Percentiles rank a stretch among this genome's conserved stretches.
Evolutionary conservation across 2,888 invertebrate genomes (phyloP).

Genomic region (Lamproptera curius): DNA sequence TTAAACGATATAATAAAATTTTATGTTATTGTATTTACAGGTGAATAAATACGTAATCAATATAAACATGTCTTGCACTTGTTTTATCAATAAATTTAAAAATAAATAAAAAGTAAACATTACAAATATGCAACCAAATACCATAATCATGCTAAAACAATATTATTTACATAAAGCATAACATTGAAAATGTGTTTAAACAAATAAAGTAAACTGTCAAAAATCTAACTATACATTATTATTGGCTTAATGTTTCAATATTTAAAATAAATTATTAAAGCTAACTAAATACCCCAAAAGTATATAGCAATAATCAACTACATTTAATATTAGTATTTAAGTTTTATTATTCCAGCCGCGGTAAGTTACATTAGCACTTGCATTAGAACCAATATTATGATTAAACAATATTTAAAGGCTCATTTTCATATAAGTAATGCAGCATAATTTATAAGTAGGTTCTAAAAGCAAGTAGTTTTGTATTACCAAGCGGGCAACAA

Average conservation of each 20-base stretch:
- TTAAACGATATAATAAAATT: too few species aligned
- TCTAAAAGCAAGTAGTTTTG: constrained; percentile 36
- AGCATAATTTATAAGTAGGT: constrained; percentile 22
- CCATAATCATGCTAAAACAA: constrained; percentile 51
- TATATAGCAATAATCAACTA: constrained; percentile 33
- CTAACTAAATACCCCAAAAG: constrained; percentile 33
- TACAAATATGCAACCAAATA: constrained; percentile 54
- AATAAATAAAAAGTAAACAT: constrained; percentile 46
- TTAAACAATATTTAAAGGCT: background rate
- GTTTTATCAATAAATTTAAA: constrained; percentile 44
- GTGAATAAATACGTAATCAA: background rate
- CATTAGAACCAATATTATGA: constrained; percentile 45
- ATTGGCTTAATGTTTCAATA: constrained; percentile 20
- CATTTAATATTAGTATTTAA: constrained; percentile 50
- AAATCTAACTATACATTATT: constrained; percentile 19
- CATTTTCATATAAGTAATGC: background rate
- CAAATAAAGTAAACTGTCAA: constrained; percentile 8
- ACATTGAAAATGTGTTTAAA: constrained; percentile 6
- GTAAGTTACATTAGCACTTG: constrained; percentile 44
- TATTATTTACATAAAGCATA: constrained; percentile 33
- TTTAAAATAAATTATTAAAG: constrained; percentile 32
- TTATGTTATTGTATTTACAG: constrained; percentile 7
- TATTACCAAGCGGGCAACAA: constrained; percentile 92
- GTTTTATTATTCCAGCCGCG: constrained; percentile 59
- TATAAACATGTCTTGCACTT: constrained; percentile 50